Conservation (phyloP, 2,797 vertebrate genomes). For the Muscicapa comitata region DNA sequence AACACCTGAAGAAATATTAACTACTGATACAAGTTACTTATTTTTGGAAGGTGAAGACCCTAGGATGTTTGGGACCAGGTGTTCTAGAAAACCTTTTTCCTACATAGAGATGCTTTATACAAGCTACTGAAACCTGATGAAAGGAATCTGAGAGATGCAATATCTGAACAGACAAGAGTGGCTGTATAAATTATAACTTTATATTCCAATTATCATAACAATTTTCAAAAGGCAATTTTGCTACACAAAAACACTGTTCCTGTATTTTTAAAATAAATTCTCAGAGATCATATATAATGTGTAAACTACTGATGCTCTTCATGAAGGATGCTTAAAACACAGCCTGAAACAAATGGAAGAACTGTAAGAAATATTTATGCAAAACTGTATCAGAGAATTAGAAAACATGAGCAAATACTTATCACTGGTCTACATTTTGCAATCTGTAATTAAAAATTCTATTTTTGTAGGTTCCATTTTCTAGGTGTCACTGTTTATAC, state of each 20-base stretch:
- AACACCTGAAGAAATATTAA: background rate
- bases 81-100: background rate
- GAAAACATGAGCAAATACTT: background rate
- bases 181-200: background rate
- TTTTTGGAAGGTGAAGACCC: background rate
- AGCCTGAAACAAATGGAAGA: background rate
- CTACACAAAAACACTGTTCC: background rate
- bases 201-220: background rate
- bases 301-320: background rate
- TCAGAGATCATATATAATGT: background rate
- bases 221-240: background rate
- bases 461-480: background rate
- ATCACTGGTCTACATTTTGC: background rate
- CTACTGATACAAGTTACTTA: background rate
- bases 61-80: background rate
- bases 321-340: background rate
- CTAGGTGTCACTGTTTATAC: background rate
- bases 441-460: conserved; percentile 17
- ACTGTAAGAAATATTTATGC: background rate
- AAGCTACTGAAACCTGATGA: background rate
- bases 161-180: background rate
- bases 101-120: background rate
- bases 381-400: background rate
- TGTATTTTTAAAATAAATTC: background rate
- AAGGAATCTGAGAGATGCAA: background rate